Evolutionary conservation across 2,888 invertebrate genomes (phyloP), one percentile per base, ranked within the genome.

Genomic region (Aphrophora alni): DNA sequence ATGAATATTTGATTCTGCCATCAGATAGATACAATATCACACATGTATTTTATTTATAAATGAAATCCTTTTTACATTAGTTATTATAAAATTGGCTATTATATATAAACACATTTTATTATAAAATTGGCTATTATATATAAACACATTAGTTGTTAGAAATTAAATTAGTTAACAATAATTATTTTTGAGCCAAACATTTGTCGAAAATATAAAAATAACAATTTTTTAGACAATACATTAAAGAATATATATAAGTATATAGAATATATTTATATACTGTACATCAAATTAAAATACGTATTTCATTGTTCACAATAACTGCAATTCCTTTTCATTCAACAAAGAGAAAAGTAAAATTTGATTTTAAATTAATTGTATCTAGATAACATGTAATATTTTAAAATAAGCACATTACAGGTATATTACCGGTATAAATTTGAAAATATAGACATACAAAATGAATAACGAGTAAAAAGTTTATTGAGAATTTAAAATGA

Each of bases 151-250:
- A 59, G 59, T 59, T 59, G 21, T 59, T 21, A 59, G 59, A 59
- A 59, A 59, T 59, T 59, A 59, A 59, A 59, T 59, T 59, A 59
- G 59, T 59, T 59, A 59, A 59, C 59, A 59, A 59, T 59, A 8
- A 59, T 59, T 59, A 59, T 2, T 21, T 59, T 59, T 59, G 59
- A 59, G 59, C 59, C 59, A 59, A 59, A 59, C 59, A 59, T 59
- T 59, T 59, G 59, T 59, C 21, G 59, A 59, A 59, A 59, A 59
- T 59, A 59, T 59, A 59, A 59, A n/a, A 59, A 59, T 59, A 59
- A 59, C 59, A 59, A n/a, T n/a, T 59, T 21, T 33, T 59, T 59
- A 59, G 12, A 59, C 59, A 59, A 59, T 59, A 59, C 21, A 59
- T 59, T 59, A 59, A n/a, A n/a, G n/a, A n/a, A n/a, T n/a, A n/a